Base-by-base conservation (phyloP, 2,797 vertebrate species). In the Platalea minor region DNA sequence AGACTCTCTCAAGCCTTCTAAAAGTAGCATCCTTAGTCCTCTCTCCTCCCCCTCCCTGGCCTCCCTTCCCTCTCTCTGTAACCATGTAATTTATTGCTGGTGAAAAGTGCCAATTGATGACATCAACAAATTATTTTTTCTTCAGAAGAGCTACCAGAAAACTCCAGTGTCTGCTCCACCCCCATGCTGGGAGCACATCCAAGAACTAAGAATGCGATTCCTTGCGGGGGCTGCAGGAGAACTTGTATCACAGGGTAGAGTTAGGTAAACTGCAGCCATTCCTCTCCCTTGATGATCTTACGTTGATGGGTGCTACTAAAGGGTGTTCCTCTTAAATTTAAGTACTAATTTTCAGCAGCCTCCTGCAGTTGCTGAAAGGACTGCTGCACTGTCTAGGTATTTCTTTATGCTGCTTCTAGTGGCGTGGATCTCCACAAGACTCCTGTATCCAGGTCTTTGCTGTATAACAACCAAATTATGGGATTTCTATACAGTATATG, bases 41-140 rank as follows among this genome's bases (percentile, higher is more conserved):
- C 57, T 35, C 74, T 76, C 41, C 48, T 60, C 8, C 56, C 43
- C 10, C 51, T 90, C 18, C 25, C 29, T 64, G 67, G 81, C 60
- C 57, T 88, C 45, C 28, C 18, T 64, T 91, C 20, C 24, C 21
- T 68, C 41, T 39, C 87, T 65, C 69, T 86, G 41, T 17, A 91
- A 87, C 33, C 26, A 61, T 9, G 21, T 69, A 83, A 95, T 89
- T 92, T 83, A 95, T 28, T 88, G 78, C 64, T 61, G 17, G 43
- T 75, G 73, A 69, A 63, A 73, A 85, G 75, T 60, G 91, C 85
- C 92, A 96, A 18, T 0, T 78, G 79, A 94, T 96, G 96, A 93
- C 50, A 85, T 81, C 85, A 94, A 92, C 54, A 70, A 91, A 73
- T 88, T 92, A 65, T 93, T 94, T 91, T 78, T 75, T 89, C 88